Percentiles rank a stretch among this genome's conserved stretches.
Evolutionary conservation across 2,797 vertebrate species (phyloP).

Genomic region (Martes flavigula): DNA sequence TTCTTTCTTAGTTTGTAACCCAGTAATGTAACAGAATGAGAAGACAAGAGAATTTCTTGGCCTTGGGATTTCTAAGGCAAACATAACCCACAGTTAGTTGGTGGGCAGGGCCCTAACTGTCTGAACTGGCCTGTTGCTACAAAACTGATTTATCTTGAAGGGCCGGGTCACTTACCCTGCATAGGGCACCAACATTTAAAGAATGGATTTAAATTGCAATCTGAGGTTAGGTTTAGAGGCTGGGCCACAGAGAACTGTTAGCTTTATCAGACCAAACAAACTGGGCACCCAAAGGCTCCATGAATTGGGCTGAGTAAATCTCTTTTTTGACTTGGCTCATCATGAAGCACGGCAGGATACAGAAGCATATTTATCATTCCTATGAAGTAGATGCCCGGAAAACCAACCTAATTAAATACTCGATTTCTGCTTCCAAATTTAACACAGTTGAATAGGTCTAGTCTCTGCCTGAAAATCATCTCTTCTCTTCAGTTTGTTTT

Average conservation of each 20-base stretch:
- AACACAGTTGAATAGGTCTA: not conserved
- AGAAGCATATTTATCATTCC: not conserved
- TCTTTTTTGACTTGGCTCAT: not conserved
- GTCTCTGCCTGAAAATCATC: not conserved
- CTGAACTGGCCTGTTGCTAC: not conserved
- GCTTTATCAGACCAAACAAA: not conserved
- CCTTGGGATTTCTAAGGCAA: not conserved
- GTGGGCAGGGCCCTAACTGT: not conserved
- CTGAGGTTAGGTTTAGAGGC: not conserved
- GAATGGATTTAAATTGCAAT: not conserved
- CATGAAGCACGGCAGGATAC: not conserved
- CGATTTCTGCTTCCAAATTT: constrained; percentile 36
- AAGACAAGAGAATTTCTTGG: not conserved
- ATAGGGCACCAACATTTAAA: not conserved
- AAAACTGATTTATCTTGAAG: not conserved
- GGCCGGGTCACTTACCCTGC: not conserved
- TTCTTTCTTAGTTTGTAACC: not conserved
- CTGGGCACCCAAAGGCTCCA: not conserved
- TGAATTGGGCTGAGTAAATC: not conserved
- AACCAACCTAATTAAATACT: constrained; percentile 1
- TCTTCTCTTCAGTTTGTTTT: not conserved
- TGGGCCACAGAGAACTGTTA: not conserved
- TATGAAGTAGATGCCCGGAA: not conserved
- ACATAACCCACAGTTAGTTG: not conserved
- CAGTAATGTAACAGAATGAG: not conserved